These are phyloP conservation scores for Harpalus rubripes DNA, from an alignment of 2,888 invertebrate species.

Conservation along the genomic window DNA sequence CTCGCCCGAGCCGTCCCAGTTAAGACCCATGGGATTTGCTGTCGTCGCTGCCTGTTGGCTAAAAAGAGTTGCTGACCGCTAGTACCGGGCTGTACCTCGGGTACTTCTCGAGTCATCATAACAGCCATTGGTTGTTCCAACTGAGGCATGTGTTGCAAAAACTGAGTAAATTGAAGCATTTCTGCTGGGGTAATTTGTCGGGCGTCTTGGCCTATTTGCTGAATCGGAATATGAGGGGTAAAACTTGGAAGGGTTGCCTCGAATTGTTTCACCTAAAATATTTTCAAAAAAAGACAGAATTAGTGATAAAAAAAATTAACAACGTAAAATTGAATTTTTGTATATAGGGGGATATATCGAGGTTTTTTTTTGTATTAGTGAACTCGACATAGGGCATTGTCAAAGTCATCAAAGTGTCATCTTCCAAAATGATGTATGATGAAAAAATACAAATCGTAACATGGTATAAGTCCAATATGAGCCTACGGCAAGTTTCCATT, in stretches of 20 bases:
- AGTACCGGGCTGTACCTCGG: not conserved
- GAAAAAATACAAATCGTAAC: too few species aligned
- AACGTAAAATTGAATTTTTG: too few species aligned
- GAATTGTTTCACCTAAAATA: slow-evolving; percentile 43
- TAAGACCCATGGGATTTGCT: not conserved
- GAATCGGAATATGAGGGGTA: slow-evolving; percentile 80
- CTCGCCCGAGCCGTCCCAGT: not conserved
- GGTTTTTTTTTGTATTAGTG: too few species aligned
- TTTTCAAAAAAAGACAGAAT: not conserved
- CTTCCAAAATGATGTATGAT: too few species aligned
- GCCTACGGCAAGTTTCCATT: too few species aligned
- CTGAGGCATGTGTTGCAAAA: slow-evolving; percentile 6
- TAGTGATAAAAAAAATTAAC: not conserved
- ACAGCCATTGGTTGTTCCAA: not conserved
- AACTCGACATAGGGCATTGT: too few species aligned
- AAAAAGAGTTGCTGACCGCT: not conserved
- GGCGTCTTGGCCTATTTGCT: slow-evolving; percentile 80
- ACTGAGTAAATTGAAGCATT: slow-evolving; percentile 76
- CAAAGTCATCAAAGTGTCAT: too few species aligned
- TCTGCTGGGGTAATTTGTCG: slow-evolving; percentile 79
- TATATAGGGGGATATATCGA: too few species aligned
- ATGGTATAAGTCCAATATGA: too few species aligned
- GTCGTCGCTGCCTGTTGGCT: not conserved
- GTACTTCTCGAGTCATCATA: slow-evolving; percentile 27
- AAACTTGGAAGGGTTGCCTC: slow-evolving; percentile 68